These are phyloP conservation scores for Dasysyrphus tricinctus DNA, from an alignment of 2,888 invertebrate genomes.

Conservation along the genomic window DNA sequence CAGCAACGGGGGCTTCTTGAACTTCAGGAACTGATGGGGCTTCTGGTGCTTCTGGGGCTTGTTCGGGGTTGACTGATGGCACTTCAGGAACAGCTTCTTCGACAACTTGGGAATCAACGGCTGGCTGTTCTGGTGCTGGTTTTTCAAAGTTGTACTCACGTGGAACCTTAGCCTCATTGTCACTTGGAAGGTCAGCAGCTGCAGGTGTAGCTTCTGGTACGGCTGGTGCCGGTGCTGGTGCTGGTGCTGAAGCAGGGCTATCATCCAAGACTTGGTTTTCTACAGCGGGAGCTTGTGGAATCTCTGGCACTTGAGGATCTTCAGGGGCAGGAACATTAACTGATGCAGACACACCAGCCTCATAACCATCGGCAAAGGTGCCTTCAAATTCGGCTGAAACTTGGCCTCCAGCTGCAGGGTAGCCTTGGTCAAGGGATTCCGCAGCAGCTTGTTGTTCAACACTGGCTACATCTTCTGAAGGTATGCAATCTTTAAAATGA, in stretches of 20 bases:
- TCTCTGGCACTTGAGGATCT: constrained; percentile 16
- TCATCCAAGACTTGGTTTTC: constrained; percentile 62
- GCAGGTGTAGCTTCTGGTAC: constrained; percentile 28
- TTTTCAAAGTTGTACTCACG: constrained; percentile 80
- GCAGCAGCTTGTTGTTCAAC: constrained; percentile 55
- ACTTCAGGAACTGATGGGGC: constrained; percentile 59
- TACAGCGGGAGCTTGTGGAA: constrained; percentile 56
- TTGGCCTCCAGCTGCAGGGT: constrained; percentile 60
- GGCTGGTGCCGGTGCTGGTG: constrained; percentile 41
- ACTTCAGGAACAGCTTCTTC: constrained; percentile 63
- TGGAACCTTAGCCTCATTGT: constrained; percentile 80
- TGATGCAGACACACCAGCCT: constrained; percentile 79
- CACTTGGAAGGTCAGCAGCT: constrained; percentile 74
- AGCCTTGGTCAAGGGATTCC: constrained; percentile 50
- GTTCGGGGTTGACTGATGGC: constrained; percentile 36
- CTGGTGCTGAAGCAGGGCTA: constrained; percentile 36
- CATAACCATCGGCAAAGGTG: constrained; percentile 77
- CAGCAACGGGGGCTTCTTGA: constrained; percentile 68
- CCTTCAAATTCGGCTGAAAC: constrained; percentile 66
- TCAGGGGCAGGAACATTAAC: constrained; percentile 74
- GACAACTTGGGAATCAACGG: constrained; percentile 55
- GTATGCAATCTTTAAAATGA: constrained; percentile 80
- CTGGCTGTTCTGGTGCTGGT: constrained; percentile 72
- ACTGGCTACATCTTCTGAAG: constrained; percentile 79
- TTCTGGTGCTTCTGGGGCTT: constrained; percentile 39